These are phyloP conservation scores for Drosophila pachea DNA, from an alignment of 1,140 invertebrate species.

Conservation along the genomic window DNA sequence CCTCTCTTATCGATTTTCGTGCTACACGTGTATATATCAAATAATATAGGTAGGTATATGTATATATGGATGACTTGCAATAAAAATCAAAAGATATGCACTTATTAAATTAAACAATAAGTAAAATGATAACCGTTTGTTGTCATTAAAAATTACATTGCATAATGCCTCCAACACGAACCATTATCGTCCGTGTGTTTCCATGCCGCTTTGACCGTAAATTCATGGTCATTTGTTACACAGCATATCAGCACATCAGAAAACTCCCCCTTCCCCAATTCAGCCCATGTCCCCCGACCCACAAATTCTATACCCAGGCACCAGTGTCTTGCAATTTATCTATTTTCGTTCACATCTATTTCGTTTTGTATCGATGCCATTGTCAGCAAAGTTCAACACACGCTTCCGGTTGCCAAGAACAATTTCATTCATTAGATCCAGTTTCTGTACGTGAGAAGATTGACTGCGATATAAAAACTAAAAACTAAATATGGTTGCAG, in stretches of 20 bases:
- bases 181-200: neutral
- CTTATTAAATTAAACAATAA: slow-evolving; percentile 34
- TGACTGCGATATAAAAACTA: neutral
- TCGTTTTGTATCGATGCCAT: slow-evolving; percentile 42
- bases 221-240: neutral
- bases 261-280: slow-evolving; percentile 1
- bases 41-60: slow-evolving; percentile 10
- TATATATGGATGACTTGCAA: slow-evolving; percentile 11
- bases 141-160: slow-evolving; percentile 45
- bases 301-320: slow-evolving; percentile 1
- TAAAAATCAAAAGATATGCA: slow-evolving; percentile 19
- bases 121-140: slow-evolving; percentile 41
- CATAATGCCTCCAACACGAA: slow-evolving; percentile 14
- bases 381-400: slow-evolving; percentile 50
- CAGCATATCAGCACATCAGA: neutral
- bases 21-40: neutral
- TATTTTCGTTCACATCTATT: slow-evolving; percentile 11
- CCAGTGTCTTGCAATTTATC: neutral
- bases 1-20: neutral
- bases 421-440: slow-evolving; percentile 63
- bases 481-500: neutral
- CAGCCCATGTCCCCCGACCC: neutral
- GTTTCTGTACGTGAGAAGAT: slow-evolving; percentile 27
- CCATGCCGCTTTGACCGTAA: neutral
- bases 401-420: slow-evolving; percentile 59